Evolutionary conservation across 2,888 invertebrate genomes (phyloP).

Genomic region (Lypha dubia): DNA sequence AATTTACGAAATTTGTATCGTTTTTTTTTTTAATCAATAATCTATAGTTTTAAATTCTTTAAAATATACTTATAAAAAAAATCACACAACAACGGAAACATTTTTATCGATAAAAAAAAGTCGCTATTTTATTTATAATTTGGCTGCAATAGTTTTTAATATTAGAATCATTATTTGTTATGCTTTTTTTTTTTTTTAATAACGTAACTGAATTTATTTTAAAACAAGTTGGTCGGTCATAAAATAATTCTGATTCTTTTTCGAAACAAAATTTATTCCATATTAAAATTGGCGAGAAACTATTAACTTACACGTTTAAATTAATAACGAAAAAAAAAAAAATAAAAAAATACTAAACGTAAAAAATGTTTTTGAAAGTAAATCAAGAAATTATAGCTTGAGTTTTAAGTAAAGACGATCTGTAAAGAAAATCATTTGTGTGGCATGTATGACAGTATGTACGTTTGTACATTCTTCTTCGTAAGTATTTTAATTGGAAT

Average conservation of each 20-base stretch:
- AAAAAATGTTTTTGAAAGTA: constrained; percentile 41
- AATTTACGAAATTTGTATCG: constrained; percentile 44
- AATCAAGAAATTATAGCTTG: no score
- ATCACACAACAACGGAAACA: constrained; percentile 11
- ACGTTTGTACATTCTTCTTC: no score
- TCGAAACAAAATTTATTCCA: constrained; percentile 26
- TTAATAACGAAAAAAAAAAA: constrained; percentile 30
- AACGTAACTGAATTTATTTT: neutral
- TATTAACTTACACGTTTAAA: constrained; percentile 52
- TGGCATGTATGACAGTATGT: no score
- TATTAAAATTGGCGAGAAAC: constrained; percentile 48
- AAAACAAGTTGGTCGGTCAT: constrained; percentile 35
- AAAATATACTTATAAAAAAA: constrained; percentile 20
- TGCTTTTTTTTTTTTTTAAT: neutral
- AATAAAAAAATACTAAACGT: constrained; percentile 45
- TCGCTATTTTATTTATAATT: constrained; percentile 7
- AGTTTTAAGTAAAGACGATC: no score
- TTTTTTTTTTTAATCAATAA: constrained; percentile 54
- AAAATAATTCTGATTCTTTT: constrained; percentile 29
- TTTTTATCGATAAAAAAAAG: neutral
- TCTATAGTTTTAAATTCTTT: constrained; percentile 49
- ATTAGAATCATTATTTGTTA: constrained; percentile 10
- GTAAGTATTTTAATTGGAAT: no score
- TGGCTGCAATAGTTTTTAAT: constrained; percentile 31
- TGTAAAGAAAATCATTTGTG: no score